These are phyloP conservation scores for Cheumatopsyche charites DNA, from an alignment of 1,140 invertebrate species.

Conservation along the genomic window DNA sequence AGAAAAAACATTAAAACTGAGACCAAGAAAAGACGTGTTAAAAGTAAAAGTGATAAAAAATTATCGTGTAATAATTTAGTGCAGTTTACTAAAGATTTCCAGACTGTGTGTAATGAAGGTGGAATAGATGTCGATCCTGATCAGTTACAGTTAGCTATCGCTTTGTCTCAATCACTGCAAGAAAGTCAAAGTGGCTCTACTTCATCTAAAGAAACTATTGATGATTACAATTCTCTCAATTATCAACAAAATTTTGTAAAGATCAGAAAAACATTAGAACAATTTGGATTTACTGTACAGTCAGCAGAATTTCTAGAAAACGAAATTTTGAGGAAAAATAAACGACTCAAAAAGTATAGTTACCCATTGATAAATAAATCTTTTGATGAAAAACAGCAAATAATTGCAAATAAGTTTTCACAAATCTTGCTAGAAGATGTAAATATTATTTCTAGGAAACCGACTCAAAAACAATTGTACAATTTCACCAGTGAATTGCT, in stretches of 20 bases:
- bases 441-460: background rate
- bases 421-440: slow-evolving; percentile 52
- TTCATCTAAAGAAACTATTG: slow-evolving; percentile 38
- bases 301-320: slow-evolving; percentile 39
- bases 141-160: slow-evolving; percentile 63
- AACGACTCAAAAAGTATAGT: slow-evolving; percentile 41
- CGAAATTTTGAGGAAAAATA: slow-evolving; percentile 46
- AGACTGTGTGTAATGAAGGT: slow-evolving; percentile 53
- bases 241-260: slow-evolving; percentile 40
- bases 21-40: slow-evolving; percentile 38
- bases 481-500: background rate
- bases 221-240: slow-evolving; percentile 15
- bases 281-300: slow-evolving; percentile 51
- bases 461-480: background rate
- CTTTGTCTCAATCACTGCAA: slow-evolving; percentile 61
- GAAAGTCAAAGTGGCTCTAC: slow-evolving; percentile 48
- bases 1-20: slow-evolving; percentile 24
- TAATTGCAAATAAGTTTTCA: slow-evolving; percentile 53
- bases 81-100: slow-evolving; percentile 55
- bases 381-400: slow-evolving; percentile 53
- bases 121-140: slow-evolving; percentile 62
- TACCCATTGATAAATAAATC: slow-evolving; percentile 52
- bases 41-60: slow-evolving; percentile 49
- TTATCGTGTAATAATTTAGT: slow-evolving; percentile 54
- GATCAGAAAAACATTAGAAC: slow-evolving; percentile 49